These are phyloP conservation scores for Drosophila infuscata DNA, from an alignment of 2,888 invertebrate genomes.

Conservation along the genomic window DNA sequence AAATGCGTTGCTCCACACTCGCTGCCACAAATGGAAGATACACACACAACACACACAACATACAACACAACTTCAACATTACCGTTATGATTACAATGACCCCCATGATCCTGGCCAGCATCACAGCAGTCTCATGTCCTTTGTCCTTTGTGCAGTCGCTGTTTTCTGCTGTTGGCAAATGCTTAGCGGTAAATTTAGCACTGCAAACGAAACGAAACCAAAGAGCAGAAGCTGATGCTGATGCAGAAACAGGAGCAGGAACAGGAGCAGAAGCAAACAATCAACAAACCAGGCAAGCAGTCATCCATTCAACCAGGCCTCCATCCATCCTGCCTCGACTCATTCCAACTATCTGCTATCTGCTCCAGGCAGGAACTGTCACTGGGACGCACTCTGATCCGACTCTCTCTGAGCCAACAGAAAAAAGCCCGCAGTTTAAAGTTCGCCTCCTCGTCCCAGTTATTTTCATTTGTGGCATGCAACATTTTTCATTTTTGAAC, in stretches of 20 bases:
- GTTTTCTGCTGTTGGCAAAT: constrained; percentile 64
- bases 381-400: constrained; percentile 3
- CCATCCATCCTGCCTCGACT: constrained; percentile 37
- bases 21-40: constrained; percentile 1
- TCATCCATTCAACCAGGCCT: constrained; percentile 21
- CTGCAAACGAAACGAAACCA: constrained; percentile 39
- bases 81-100: constrained; percentile 80
- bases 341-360: constrained; percentile 40
- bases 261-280: not conserved
- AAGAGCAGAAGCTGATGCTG: constrained; percentile 10
- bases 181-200: constrained; percentile 72
- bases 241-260: constrained; percentile 4
- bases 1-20: constrained; percentile 22
- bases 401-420: constrained; percentile 9
- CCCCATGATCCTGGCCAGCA: constrained; percentile 77
- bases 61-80: constrained; percentile 55
- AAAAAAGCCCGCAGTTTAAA: constrained; percentile 68
- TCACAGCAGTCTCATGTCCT: constrained; percentile 27
- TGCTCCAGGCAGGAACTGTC: constrained; percentile 22
- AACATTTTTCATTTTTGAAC: constrained; percentile 46
- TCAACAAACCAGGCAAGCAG: constrained; percentile 10
- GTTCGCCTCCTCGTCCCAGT: constrained; percentile 40
- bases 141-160: constrained; percentile 67
- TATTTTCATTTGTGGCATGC: constrained; percentile 44
- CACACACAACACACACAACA: constrained; percentile 10